These are phyloP conservation scores for Eristalis intricaria DNA, from an alignment of 2,888 invertebrate genomes.

Conservation along the genomic window DNA sequence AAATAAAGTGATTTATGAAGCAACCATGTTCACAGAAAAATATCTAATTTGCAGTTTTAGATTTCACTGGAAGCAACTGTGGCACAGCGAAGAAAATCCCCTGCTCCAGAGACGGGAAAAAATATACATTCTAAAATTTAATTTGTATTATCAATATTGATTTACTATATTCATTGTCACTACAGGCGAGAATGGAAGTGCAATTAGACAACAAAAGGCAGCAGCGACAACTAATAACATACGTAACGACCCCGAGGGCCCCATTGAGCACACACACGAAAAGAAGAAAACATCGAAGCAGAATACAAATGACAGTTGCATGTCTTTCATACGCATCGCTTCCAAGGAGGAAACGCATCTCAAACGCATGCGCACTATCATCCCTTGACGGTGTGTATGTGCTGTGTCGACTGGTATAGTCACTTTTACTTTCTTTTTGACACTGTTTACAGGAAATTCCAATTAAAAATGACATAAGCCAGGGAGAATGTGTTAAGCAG, in stretches of 20 bases:
- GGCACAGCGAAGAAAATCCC: no score
- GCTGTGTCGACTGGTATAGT: neutral
- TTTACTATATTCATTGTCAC: constrained; percentile 47
- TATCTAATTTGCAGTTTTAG: no score
- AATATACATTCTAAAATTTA: neutral
- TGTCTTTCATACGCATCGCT: constrained; percentile 33
- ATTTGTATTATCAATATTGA: constrained; percentile 25
- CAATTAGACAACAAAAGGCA: constrained; percentile 2
- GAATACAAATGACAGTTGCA: constrained; percentile 58
- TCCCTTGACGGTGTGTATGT: constrained; percentile 19
- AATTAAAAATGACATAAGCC: constrained; percentile 70
- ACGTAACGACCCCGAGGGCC: constrained; percentile 37
- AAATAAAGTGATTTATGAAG: no score
- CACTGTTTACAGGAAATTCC: constrained; percentile 70
- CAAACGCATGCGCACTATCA: constrained; percentile 62
- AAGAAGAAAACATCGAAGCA: constrained; percentile 47
- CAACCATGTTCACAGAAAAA: no score
- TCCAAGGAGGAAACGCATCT: constrained; percentile 66
- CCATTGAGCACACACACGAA: constrained; percentile 1
- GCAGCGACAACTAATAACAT: neutral
- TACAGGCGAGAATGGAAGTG: neutral
- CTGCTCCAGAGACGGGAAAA: no score
- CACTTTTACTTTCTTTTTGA: constrained; percentile 67
- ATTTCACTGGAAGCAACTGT: no score
- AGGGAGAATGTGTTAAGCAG: constrained; percentile 28